phyloP scores from a whole-genome alignment of 2,888 invertebrate genomes.

The Iselma pallidipennis region DNA sequence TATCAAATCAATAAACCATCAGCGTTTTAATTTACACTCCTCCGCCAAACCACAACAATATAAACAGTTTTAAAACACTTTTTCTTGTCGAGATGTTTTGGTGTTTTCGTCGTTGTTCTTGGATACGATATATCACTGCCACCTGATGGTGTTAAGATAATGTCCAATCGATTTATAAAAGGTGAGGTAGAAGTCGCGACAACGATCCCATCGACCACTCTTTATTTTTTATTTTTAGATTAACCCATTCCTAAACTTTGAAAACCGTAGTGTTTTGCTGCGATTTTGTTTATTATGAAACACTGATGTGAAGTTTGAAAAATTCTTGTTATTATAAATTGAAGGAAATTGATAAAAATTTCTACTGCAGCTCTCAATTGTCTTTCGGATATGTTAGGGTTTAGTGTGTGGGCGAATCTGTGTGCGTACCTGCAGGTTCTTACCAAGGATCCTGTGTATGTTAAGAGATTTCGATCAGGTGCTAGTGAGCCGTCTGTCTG shows the following conservation, averaged over 20 bases:
- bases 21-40: slow-evolving; percentile 45
- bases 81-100: slow-evolving; percentile 35
- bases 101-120: slow-evolving; percentile 33
- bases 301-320: neutral
- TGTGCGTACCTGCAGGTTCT: slow-evolving; percentile 36
- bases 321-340: neutral
- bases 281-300: neutral
- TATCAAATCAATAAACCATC: slow-evolving; percentile 47
- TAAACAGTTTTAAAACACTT: slow-evolving; percentile 30
- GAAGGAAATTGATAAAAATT: neutral
- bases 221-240: no score
- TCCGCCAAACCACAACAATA: slow-evolving; percentile 33
- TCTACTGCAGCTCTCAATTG: slow-evolving; percentile 3
- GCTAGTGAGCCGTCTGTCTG: slow-evolving; percentile 45
- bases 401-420: slow-evolving; percentile 33
- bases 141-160: slow-evolving; percentile 38
- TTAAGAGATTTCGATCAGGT: slow-evolving; percentile 38
- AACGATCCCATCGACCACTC: neutral
- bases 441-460: slow-evolving; percentile 40
- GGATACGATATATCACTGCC: slow-evolving; percentile 35
- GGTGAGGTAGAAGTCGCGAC: slow-evolving; percentile 14
- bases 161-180: slow-evolving; percentile 18
- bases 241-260: no score
- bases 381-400: slow-evolving; percentile 8
- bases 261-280: neutral